phyloP scores from a whole-genome alignment of 2,888 invertebrate species.

The Platypus cylindrus region DNA sequence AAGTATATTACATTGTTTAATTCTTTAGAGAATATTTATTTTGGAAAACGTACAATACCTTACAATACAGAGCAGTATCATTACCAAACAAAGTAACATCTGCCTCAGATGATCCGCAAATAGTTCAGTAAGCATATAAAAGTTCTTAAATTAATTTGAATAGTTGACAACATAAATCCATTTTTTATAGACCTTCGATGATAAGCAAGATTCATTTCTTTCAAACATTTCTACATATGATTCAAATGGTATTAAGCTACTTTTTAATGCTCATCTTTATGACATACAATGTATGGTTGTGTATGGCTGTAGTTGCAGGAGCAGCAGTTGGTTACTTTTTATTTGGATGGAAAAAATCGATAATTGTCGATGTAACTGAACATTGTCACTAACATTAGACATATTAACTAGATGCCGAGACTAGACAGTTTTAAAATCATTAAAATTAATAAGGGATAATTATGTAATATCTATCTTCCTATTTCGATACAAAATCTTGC shows the following conservation, averaged over 20 bases:
- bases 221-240: conserved; percentile 78
- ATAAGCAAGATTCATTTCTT: conserved; percentile 68
- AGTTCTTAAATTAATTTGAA: conserved; percentile 2
- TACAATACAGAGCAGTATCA: conserved; percentile 77
- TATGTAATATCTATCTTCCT: too few species aligned
- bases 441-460: too few species aligned
- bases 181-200: conserved; percentile 63
- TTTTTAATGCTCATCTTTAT: conserved; percentile 93
- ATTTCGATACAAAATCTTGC: too few species aligned
- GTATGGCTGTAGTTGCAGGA: conserved; percentile 76
- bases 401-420: not conserved
- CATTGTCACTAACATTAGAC: conserved; percentile 71
- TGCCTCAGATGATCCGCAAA: conserved; percentile 53
- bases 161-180: too few species aligned
- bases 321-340: conserved; percentile 87
- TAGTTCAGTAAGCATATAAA: conserved; percentile 63
- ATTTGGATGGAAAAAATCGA: conserved; percentile 91
- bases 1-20: conserved; percentile 8
- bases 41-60: conserved; percentile 75
- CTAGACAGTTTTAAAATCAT: not conserved
- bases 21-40: conserved; percentile 61
- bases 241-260: conserved; percentile 85
- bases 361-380: conserved; percentile 88
- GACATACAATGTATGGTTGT: conserved; percentile 94
- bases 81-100: conserved; percentile 58